Percentiles rank a stretch among this genome's conserved stretches.
These are phyloP conservation scores for Valencia hispanica DNA, from an alignment of 2,797 vertebrate genomes.

Conservation along the genomic window DNA sequence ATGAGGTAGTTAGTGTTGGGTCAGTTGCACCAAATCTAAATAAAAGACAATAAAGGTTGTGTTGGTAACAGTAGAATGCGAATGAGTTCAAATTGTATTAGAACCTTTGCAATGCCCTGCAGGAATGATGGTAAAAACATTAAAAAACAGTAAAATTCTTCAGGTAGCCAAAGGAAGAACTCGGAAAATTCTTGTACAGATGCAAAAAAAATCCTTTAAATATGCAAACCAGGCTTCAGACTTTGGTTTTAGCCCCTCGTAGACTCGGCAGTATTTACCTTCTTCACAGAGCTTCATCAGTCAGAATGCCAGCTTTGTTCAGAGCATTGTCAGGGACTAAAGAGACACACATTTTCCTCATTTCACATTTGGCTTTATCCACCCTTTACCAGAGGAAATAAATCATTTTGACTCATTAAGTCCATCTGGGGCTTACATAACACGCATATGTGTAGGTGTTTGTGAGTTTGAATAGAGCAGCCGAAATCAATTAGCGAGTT, in stretches of 20 bases:
- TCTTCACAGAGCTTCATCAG: neutral
- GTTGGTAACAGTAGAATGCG: neutral
- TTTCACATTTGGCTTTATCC: constrained; percentile 52
- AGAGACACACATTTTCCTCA: constrained; percentile 52
- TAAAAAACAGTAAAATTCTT: neutral
- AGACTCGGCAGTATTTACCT: constrained; percentile 1
- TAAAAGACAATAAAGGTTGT: neutral
- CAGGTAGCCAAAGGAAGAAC: neutral
- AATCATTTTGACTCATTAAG: constrained; percentile 66
- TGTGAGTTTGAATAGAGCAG: constrained; percentile 57
- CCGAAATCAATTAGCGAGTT: constrained; percentile 60
- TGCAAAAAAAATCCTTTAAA: neutral
- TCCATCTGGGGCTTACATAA: constrained; percentile 70
- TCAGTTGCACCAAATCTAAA: neutral
- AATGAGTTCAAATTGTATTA: neutral
- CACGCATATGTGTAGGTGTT: constrained; percentile 64
- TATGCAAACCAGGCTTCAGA: neutral
- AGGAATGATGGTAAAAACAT: neutral
- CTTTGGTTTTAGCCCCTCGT: neutral
- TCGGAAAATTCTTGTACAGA: neutral
- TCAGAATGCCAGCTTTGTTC: constrained; percentile 23
- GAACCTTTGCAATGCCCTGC: neutral
- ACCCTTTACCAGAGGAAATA: constrained; percentile 51
- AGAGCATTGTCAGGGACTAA: constrained; percentile 31
- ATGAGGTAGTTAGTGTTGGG: neutral